Base-by-base conservation (phyloP, 2,113 vertebrate species). In the Manacus vitellinus region DNA sequence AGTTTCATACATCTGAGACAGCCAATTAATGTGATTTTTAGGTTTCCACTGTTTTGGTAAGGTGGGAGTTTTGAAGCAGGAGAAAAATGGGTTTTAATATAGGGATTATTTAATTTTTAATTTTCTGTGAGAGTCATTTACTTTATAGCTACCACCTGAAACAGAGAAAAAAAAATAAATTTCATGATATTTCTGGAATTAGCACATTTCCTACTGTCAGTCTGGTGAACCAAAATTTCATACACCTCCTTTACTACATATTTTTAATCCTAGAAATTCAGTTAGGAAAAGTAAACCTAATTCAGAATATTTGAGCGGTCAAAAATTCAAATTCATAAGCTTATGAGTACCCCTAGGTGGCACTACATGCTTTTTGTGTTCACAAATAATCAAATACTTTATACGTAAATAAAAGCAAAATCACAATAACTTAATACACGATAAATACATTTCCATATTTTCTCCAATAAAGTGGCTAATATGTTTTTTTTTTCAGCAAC, bases 281-380 rank as follows among this genome's bases (percentile, higher is more conserved):
- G 4, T 44, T 62, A 21, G 14, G 24, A 82, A 88, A 33, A 85
- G 24, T 16, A 71, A 89, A 71, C 28, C 13, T 67, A 82, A 52
- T 68, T 61, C 52, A 47, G 41, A 88, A 37, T 74, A 83, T 72
- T 41, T 56, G 8, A 84, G 25, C 41, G 88, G 27, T 83, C 62
- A 95, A 66, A 94, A 89, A 83, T 77, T 87, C 43, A 79, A 87
- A 80, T 92, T 90, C 22, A 12, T 46, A 81, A 95, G 24, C 19
- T 47, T 88, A 55, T 55, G 37, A 71, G 37, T 81, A 91, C 88
- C 89, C 73, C 92, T 97, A 97, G 93, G 79, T 94, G 89, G 96
- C 68, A 95, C 86, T 86, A 81, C 41, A n/a, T 92, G 51, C 46
- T 96, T 94, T 94, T 92, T 91, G 71, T 86, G 28, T 82, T 94